These are phyloP conservation scores for Erannis defoliaria DNA, from an alignment of 2,888 invertebrate genomes.

Conservation along the genomic window DNA sequence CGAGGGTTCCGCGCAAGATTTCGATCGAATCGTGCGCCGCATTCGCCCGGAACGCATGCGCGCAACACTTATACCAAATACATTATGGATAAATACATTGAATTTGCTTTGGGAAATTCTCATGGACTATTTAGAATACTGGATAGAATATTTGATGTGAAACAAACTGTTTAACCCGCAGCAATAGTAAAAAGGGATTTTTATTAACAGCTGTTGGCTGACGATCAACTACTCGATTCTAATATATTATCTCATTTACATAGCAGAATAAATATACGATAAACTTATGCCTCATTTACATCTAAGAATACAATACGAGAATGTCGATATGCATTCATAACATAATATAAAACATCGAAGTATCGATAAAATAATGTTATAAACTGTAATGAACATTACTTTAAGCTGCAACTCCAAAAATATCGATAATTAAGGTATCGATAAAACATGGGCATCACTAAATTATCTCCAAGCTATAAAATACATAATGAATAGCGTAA, in stretches of 20 bases:
- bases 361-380: slow-evolving; percentile 2
- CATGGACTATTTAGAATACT: slow-evolving; percentile 52
- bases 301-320: slow-evolving; percentile 15
- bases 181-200: slow-evolving; percentile 22
- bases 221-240: slow-evolving; percentile 27
- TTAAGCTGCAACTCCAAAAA: background rate
- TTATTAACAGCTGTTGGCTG: slow-evolving; percentile 26
- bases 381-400: background rate
- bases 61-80: slow-evolving; percentile 68
- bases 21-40: slow-evolving; percentile 68
- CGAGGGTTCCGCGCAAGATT: slow-evolving; percentile 67
- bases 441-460: background rate
- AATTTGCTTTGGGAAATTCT: slow-evolving; percentile 58
- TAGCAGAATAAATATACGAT: slow-evolving; percentile 20
- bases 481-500: background rate
- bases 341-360: background rate
- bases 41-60: slow-evolving; percentile 48
- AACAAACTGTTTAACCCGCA: slow-evolving; percentile 4
- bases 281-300: slow-evolving; percentile 16
- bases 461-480: slow-evolving; percentile 1
- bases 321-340: slow-evolving; percentile 9
- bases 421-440: background rate
- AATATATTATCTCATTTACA: slow-evolving; percentile 26
- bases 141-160: slow-evolving; percentile 12
- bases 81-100: slow-evolving; percentile 73